Conservation (phyloP, 2,113 vertebrate genomes). For the Nothobranchius furzeri region DNA sequence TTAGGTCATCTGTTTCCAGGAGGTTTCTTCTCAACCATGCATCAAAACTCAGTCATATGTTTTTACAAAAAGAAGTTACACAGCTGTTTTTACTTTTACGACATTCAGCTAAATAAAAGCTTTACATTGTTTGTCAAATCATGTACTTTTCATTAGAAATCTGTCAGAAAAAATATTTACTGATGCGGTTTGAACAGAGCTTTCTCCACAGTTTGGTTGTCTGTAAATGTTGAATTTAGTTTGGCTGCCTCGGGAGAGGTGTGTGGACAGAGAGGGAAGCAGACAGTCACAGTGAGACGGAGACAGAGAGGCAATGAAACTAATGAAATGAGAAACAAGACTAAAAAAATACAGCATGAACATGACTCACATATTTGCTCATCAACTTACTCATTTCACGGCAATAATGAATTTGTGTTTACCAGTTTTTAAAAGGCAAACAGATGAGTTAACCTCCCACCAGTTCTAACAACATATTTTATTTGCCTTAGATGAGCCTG, state of each 20-base stretch:
- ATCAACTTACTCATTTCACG: slow-evolving; percentile 19
- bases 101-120: no score
- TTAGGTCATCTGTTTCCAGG: not conserved
- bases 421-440: slow-evolving; percentile 3
- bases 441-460: slow-evolving; percentile 11
- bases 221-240: slow-evolving; percentile 47
- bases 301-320: slow-evolving; percentile 22
- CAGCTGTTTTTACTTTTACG: no score
- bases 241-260: slow-evolving; percentile 30
- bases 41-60: no score
- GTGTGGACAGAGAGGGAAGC: slow-evolving; percentile 26
- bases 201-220: slow-evolving; percentile 3
- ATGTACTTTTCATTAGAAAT: no score
- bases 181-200: not conserved
- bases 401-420: slow-evolving; percentile 9
- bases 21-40: no score
- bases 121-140: no score
- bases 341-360: slow-evolving; percentile 15
- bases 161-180: not conserved
- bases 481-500: slow-evolving; percentile 11
- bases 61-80: no score
- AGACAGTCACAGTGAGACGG: slow-evolving; percentile 19
- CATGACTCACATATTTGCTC: slow-evolving; percentile 41
- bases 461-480: slow-evolving; percentile 31
- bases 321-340: slow-evolving; percentile 42